phyloP scores from a whole-genome alignment of 2,888 invertebrate genomes.

The Trichopria drosophilae region DNA sequence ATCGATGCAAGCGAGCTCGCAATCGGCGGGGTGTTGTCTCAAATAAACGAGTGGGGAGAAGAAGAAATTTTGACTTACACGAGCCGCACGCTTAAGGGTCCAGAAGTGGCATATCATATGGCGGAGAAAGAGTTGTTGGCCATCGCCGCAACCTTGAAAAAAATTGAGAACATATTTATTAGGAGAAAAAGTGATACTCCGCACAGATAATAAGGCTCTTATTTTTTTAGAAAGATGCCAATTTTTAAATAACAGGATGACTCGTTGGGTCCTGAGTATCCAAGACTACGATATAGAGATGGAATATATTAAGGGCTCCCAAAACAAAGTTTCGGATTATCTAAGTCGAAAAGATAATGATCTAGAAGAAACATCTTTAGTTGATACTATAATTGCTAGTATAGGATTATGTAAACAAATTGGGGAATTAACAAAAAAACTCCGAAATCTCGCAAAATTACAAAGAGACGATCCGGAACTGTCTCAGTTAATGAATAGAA shows the following conservation, averaged over 20 bases:
- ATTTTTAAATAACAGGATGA: slow-evolving; percentile 36
- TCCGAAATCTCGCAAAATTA: no score
- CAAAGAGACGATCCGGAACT: no score
- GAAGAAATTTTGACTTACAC: slow-evolving; percentile 32
- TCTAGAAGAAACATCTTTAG: no score
- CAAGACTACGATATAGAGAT: no score
- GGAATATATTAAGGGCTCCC: no score
- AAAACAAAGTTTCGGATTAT: no score
- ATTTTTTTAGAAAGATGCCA: slow-evolving; percentile 40
- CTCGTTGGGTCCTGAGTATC: slow-evolving; percentile 40
- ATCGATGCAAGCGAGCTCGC: slow-evolving; percentile 29
- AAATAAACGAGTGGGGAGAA: slow-evolving; percentile 4
- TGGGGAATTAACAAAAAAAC: no score
- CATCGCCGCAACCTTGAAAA: slow-evolving; percentile 10
- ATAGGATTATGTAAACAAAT: no score
- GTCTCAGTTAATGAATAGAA: no score
- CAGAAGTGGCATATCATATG: slow-evolving; percentile 15
- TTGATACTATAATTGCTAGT: no score
- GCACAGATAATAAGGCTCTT: slow-evolving; percentile 42
- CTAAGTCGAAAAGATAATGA: no score
- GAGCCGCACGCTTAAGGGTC: slow-evolving; percentile 32
- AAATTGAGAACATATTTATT: slow-evolving; percentile 21
- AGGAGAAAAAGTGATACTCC: slow-evolving; percentile 33
- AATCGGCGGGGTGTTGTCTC: slow-evolving; percentile 16
- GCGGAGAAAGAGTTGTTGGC: slow-evolving; percentile 25